These are phyloP conservation scores for Sarcophaga carnaria DNA, from an alignment of 2,888 invertebrate genomes.

Conservation along the genomic window DNA sequence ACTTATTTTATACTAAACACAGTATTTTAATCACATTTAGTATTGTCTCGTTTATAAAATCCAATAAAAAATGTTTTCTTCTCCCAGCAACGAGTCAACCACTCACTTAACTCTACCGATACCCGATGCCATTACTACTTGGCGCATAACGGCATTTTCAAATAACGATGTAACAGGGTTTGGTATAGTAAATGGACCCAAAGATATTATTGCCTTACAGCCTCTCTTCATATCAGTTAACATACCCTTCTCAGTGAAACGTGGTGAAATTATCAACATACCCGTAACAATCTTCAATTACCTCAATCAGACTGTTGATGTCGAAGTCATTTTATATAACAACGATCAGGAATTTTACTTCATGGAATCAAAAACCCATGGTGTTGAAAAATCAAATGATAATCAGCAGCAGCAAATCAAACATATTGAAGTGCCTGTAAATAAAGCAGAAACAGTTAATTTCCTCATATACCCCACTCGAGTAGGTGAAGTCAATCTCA, in stretches of 20 bases:
- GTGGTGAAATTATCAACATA: constrained; percentile 92
- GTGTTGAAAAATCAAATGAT: constrained; percentile 48
- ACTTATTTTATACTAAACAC: too few species aligned
- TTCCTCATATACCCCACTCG: constrained; percentile 88
- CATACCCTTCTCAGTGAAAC: constrained; percentile 88
- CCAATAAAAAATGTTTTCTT: too few species aligned
- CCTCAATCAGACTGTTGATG: constrained; percentile 87
- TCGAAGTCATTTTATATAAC: constrained; percentile 91
- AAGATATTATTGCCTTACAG: constrained; percentile 87
- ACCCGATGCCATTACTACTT: constrained; percentile 90
- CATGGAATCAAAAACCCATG: constrained; percentile 74
- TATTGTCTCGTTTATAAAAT: too few species aligned
- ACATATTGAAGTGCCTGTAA: constrained; percentile 85
- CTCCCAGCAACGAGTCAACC: not conserved
- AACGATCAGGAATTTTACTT: constrained; percentile 89
- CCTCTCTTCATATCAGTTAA: constrained; percentile 89
- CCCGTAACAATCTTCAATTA: constrained; percentile 94
- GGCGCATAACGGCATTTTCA: constrained; percentile 90
- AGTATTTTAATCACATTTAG: too few species aligned
- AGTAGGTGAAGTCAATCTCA: constrained; percentile 86
- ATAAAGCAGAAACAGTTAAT: constrained; percentile 84
- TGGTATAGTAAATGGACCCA: constrained; percentile 84
- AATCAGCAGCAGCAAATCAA: constrained; percentile 72
- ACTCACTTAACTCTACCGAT: constrained; percentile 80
- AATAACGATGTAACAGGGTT: constrained; percentile 87